Conservation (phyloP, 1,140 invertebrate species). For the Nylanderia fulva region DNA sequence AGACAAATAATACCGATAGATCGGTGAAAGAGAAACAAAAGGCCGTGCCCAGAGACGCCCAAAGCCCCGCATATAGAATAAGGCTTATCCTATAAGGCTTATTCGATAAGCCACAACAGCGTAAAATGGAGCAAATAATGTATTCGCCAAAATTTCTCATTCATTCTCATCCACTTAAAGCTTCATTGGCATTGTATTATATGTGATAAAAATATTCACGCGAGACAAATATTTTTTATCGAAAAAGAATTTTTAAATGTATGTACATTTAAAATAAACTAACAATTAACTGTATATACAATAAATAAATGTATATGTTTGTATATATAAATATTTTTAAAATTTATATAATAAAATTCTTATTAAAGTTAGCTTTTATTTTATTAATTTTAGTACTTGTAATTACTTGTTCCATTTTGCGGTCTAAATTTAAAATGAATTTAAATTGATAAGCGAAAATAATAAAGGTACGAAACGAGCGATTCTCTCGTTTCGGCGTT, state of each 20-base stretch:
- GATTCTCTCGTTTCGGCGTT: conserved; percentile 26
- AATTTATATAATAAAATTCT: neutral
- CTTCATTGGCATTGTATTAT: neutral
- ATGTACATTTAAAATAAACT: no score
- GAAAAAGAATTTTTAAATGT: neutral
- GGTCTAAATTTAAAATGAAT: conserved; percentile 12
- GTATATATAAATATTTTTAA: neutral
- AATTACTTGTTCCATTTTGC: conserved; percentile 57
- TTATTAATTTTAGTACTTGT: no score
- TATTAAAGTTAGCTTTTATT: neutral
- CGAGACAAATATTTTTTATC: neutral
- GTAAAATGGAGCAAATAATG: conserved; percentile 49
- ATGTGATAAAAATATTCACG: neutral
- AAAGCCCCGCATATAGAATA: conserved; percentile 69
- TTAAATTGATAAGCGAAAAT: neutral
- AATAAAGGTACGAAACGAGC: conserved; percentile 19
- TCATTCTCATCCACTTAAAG: neutral
- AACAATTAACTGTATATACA: no score
- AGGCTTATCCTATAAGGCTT: no score
- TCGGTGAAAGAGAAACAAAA: conserved; percentile 63
- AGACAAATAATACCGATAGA: conserved; percentile 60
- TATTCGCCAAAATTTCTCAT: neutral
- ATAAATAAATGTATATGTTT: no score
- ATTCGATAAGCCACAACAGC: conserved; percentile 26
- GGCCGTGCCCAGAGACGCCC: conserved; percentile 75